phyloP scores from a whole-genome alignment of 2,888 invertebrate species.

The Myopa testacea region DNA sequence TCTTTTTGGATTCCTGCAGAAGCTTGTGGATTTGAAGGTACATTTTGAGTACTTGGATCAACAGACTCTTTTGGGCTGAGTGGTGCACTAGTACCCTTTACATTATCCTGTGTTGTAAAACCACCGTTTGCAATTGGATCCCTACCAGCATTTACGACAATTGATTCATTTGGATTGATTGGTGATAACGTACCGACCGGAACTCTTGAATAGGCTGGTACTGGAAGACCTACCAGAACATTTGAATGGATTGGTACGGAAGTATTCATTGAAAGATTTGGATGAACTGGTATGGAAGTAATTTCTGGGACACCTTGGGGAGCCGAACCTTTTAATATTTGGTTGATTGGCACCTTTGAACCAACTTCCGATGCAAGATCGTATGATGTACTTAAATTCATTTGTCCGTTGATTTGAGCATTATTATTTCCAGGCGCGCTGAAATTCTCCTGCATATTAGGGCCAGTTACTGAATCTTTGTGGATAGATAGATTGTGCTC shows the following conservation, averaged over 20 bases:
- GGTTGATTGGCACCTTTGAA: conserved; percentile 37
- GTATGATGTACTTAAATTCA: conserved; percentile 32
- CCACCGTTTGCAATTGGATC: not conserved
- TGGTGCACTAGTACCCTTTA: not conserved
- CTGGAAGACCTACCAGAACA: conserved; percentile 25
- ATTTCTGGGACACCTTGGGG: no score
- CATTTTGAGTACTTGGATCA: conserved; percentile 35
- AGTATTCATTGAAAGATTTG: conserved; percentile 36
- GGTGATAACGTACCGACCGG: conserved; percentile 2
- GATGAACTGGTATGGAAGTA: not conserved
- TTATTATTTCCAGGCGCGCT: conserved; percentile 32
- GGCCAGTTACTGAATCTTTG: no score
- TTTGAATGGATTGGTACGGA: conserved; percentile 43
- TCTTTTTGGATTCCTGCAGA: no score
- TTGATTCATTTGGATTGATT: conserved; percentile 41
- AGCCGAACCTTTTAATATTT: not conserved
- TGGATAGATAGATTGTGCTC: no score
- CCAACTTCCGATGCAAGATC: conserved; percentile 32
- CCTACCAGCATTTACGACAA: conserved; percentile 18
- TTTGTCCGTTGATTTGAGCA: conserved; percentile 30
- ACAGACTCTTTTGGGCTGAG: conserved; percentile 31
- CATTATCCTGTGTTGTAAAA: no score
- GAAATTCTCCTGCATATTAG: conserved; percentile 26
- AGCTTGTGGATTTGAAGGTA: not conserved
- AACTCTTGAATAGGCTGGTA: conserved; percentile 41